phyloP scores from a whole-genome alignment of 1,140 invertebrate species.

The Littorina saxatilis region DNA sequence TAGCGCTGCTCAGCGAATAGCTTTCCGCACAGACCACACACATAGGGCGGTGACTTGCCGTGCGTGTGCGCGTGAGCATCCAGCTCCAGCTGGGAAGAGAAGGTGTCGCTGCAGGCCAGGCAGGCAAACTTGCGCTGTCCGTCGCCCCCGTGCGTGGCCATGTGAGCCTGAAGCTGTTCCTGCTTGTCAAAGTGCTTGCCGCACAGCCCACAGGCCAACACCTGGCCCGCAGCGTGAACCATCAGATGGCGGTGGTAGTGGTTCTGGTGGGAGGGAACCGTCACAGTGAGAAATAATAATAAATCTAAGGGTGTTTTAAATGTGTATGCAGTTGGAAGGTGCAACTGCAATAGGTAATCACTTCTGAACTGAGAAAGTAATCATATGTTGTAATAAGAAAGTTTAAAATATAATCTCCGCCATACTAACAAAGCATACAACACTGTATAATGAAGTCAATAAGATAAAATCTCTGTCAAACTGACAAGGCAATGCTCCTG shows the following conservation, averaged over 20 bases:
- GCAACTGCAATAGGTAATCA: no score
- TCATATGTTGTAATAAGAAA: no score
- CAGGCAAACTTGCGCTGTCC: constrained; percentile 20
- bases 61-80: constrained; percentile 35
- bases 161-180: constrained; percentile 7
- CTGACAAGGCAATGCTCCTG: no score
- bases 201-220: constrained; percentile 10
- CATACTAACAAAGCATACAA: no score
- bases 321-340: no score
- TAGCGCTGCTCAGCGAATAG: constrained; percentile 47
- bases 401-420: no score
- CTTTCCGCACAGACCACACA: constrained; percentile 47
- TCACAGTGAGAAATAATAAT: no score
- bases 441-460: no score
- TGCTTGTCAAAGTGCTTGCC: constrained; percentile 3
- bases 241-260: constrained; percentile 33
- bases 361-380: no score
- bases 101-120: constrained; percentile 16
- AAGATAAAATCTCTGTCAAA: no score
- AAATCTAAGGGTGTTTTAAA: no score
- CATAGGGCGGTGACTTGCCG: constrained; percentile 21
- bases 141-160: background rate
- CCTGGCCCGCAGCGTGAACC: constrained; percentile 9
- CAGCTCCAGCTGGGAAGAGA: constrained; percentile 11
- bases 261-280: background rate